Conservation (phyloP, 2,113 vertebrate genomes). For the Rhegmatorhina hoffmannsi region DNA sequence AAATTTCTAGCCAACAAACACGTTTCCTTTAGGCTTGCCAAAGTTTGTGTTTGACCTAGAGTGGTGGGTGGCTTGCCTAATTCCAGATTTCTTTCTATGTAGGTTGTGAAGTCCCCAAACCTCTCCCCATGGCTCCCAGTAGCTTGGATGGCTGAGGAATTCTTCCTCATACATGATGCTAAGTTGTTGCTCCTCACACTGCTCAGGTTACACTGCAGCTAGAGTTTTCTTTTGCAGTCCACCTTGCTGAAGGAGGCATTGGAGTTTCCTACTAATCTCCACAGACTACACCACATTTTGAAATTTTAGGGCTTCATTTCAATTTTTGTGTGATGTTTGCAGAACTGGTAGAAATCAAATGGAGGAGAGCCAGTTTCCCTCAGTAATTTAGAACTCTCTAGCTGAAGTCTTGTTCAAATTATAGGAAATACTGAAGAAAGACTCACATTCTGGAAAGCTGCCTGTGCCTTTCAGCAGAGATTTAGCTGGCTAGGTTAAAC, state of each 20-base stretch:
- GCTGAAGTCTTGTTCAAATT: not conserved
- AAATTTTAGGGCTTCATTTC: not conserved
- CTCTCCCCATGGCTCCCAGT: not conserved
- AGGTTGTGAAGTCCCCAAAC: not conserved
- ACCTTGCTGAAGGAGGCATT: not conserved
- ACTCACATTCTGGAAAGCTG: slow-evolving; percentile 1
- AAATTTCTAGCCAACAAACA: not conserved
- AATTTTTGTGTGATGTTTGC: not conserved
- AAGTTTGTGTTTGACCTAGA: not conserved
- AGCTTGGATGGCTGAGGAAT: not conserved
- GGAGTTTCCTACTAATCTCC: not conserved
- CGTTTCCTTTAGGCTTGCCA: not conserved
- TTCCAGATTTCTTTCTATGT: not conserved
- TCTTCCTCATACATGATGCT: not conserved
- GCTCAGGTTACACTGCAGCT: not conserved
- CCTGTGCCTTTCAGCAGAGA: slow-evolving; percentile 11
- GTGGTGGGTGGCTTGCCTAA: not conserved
- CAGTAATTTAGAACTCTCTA: not conserved
- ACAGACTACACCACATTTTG: not conserved
- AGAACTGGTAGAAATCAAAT: not conserved
- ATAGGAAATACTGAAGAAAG: slow-evolving; percentile 9
- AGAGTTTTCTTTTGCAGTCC: not conserved
- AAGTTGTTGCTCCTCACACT: not conserved
- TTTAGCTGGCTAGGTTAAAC: slow-evolving; percentile 21
- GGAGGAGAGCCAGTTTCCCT: not conserved